Evolutionary conservation across 2,888 invertebrate species (phyloP), one percentile per base, ranked within the genome.

Genomic region (Gortyna flavago): DNA sequence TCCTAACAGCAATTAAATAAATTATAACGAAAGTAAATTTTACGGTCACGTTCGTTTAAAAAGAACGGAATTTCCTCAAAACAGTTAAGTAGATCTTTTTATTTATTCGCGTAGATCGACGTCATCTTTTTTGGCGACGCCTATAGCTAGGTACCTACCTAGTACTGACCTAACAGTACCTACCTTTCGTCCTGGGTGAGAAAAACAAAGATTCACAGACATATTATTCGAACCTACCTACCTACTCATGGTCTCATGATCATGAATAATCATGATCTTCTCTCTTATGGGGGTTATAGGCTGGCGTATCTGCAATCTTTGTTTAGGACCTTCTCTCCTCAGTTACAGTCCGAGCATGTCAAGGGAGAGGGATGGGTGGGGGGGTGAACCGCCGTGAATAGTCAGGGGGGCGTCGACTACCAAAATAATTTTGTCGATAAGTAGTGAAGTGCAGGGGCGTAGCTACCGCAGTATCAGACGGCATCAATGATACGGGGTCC

Each of bases 41-140:
- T 18, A 72, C 80, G 65, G 81, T 73, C 73, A 80, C 65, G 80
- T 51, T 25, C n/a, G 29, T 57, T 70, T 9, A 69, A 64, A 59
- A 54, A 25, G 48, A 80, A 68, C 9, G 68, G 5, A 32, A 59
- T 72, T 41, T 62, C 35, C 11, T 35, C 3, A 57, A 62, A 70
- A n/a, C 64, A 21, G 41, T 62, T 32, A n/a, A n/a, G n/a, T n/a
- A 25, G 48, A 57, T 57, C 16, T 71, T 73, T 61, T 16, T 35
- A 62, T 59, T 61, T 16, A 35, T 44, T 44, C 44, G 29, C 1
- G 29, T 29, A 4, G 29, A 29, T 21, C 44, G 7, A 67, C 11
- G 21, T 21, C 13, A 44, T 44, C 13, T 44, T 21, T 29, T 48
- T 21, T 29, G 11, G 11, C 66, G 29, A 44, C 29, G 7, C 29